Evolutionary conservation across 1,140 invertebrate genomes (phyloP).

Genomic region (Anthonomus grandis): DNA sequence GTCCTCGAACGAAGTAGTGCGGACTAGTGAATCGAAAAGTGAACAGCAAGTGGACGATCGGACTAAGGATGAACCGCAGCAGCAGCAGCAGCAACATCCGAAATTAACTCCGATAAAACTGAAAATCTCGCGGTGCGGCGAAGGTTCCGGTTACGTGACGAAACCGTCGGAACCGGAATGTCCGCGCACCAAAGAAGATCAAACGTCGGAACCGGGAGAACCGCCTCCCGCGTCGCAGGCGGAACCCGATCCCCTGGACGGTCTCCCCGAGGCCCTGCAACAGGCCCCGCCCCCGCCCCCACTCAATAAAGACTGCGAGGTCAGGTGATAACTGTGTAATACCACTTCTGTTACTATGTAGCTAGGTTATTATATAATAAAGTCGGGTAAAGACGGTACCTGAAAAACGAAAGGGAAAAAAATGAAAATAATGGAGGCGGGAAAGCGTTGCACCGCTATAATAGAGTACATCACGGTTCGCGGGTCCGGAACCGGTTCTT

Average conservation of each 20-base stretch:
- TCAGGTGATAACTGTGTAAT: slow-evolving; percentile 72
- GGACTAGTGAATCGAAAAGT: slow-evolving; percentile 17
- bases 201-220: slow-evolving; percentile 33
- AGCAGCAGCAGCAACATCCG: slow-evolving; percentile 10
- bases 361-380: slow-evolving; percentile 19
- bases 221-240: slow-evolving; percentile 27
- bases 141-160: slow-evolving; percentile 66
- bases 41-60: slow-evolving; percentile 22
- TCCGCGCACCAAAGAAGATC: slow-evolving; percentile 38
- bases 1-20: slow-evolving; percentile 26
- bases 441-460: not conserved
- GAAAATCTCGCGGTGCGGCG: slow-evolving; percentile 74
- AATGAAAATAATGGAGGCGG: not conserved
- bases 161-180: slow-evolving; percentile 38
- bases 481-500: slow-evolving; percentile 14
- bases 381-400: slow-evolving; percentile 5
- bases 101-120: slow-evolving; percentile 75
- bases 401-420: too few species aligned
- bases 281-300: slow-evolving; percentile 50
- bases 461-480: slow-evolving; percentile 14
- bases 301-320: slow-evolving; percentile 77
- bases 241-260: slow-evolving; percentile 14
- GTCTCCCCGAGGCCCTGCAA: slow-evolving; percentile 22
- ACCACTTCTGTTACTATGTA: slow-evolving; percentile 36
- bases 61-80: slow-evolving; percentile 18